Percentiles rank a stretch among this genome's conserved stretches.
Conservation (phyloP, 2,113 vertebrate species). For the Poecilia latipinna region DNA sequence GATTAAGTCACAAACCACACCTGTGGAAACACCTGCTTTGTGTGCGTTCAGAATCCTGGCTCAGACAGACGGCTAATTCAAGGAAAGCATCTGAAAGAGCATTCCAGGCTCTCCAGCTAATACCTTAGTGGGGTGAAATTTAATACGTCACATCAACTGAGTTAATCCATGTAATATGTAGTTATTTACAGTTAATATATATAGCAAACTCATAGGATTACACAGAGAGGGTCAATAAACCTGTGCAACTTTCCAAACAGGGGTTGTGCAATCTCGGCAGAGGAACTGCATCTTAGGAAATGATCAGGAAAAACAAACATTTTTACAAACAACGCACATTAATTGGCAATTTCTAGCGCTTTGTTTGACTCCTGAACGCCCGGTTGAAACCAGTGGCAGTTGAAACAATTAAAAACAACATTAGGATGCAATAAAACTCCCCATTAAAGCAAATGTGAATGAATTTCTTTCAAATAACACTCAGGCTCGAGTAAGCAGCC, state of each 20-base stretch:
- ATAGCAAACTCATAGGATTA: background rate
- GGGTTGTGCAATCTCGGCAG: background rate
- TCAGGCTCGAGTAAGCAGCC: slow-evolving; percentile 15
- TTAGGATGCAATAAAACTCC: slow-evolving; percentile 29
- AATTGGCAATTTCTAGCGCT: slow-evolving; percentile 11
- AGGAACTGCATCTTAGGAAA: background rate
- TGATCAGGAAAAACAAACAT: background rate
- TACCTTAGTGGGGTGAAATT: slow-evolving; percentile 6
- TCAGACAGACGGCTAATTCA: slow-evolving; percentile 9
- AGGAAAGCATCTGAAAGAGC: slow-evolving; percentile 23
- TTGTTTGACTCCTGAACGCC: slow-evolving; percentile 24
- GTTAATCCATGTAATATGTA: slow-evolving; percentile 15
- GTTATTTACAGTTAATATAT: background rate
- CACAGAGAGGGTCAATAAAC: background rate
- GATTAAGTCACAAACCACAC: slow-evolving; percentile 56
- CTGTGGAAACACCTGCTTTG: slow-evolving; percentile 62
- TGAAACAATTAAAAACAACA: slow-evolving; percentile 30
- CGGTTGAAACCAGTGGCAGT: slow-evolving; percentile 18
- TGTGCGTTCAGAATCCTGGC: slow-evolving; percentile 12
- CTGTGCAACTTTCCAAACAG: background rate
- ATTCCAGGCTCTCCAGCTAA: slow-evolving; percentile 18
- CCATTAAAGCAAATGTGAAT: slow-evolving; percentile 37
- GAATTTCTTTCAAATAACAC: slow-evolving; percentile 31
- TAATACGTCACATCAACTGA: slow-evolving; percentile 13
- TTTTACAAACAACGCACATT: background rate